Base-by-base conservation (phyloP, 2,888 invertebrate genomes). In the Cephus pulcher region DNA sequence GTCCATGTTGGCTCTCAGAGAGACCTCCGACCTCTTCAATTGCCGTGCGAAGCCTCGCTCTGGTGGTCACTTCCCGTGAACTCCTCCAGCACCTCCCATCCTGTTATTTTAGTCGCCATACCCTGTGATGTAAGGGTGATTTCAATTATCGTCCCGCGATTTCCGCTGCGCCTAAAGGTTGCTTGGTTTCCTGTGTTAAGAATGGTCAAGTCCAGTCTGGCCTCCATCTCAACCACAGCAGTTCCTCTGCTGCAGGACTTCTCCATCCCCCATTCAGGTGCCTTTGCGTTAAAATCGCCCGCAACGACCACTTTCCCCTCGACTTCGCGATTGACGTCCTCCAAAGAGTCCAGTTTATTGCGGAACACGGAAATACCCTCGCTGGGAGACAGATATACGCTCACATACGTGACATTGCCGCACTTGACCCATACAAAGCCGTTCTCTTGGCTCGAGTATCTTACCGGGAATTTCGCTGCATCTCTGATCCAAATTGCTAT, bases 201-300 rank as follows among this genome's bases (percentile, higher is more conserved):
- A 23, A 85, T 37, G 6, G 77, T 74, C 30, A 85, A 80, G 33
- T 81, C 79, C 12, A 77, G 75, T 75, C 84, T 82, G 40, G 83
- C 79, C 3, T 79, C 81, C 81, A 86, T 82, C 71, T 84, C 84
- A 75, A 83, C 74, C 11, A 84, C 77, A 11, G 79, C 76, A 73
- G 78, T 80, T 71, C 82, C 82, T 40, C 84, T 80, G 69, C 30
- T 81, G 78, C 84, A 80, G 6, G 82, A 80, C 12, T 9, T 12
- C 34, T 77, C 74, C 80, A 83, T 83, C 32, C 81, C 80, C 84
- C 82, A 85, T 76, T 84, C 82, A 69, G 78, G 68, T n/a, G 83
- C 82, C 69, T 78, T 82, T 33, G 82, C 79, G 74, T 84, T 84
- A 69, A 82, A 82, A 70, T 83, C 83, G 11, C 81, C 81, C 12